Conservation (phyloP, 2,888 invertebrate species). For the Nesidiocoris tenuis region DNA sequence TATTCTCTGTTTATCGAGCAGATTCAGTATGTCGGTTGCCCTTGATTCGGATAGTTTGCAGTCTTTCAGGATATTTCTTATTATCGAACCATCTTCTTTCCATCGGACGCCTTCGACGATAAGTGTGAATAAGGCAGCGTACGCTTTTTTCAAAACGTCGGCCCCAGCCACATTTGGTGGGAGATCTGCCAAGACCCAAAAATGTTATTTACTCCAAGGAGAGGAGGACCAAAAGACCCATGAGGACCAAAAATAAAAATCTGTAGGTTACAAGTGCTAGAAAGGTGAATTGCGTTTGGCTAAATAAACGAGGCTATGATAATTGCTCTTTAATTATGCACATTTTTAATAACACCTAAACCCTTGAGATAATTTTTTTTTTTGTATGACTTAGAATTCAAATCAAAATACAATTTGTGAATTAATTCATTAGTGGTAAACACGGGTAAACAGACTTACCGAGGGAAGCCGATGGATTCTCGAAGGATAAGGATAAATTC, state of each 20-base stretch:
- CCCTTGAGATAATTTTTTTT: no score
- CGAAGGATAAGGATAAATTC: constrained; percentile 15
- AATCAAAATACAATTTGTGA: no score
- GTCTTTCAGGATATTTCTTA: constrained; percentile 21
- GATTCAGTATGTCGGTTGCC: constrained; percentile 34
- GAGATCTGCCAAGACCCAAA: constrained; percentile 22
- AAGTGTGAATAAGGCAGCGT: constrained; percentile 40
- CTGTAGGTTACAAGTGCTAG: no score
- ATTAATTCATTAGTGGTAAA: no score
- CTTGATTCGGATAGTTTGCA: constrained; percentile 28
- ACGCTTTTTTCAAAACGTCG: constrained; percentile 44
- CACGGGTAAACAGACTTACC: constrained; percentile 25
- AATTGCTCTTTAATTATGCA: no score
- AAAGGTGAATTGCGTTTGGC: no score
- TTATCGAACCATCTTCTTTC: constrained; percentile 33
- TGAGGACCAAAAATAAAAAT: no score
- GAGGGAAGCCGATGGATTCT: constrained; percentile 17
- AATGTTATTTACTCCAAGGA: background rate
- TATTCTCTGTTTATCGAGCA: constrained; percentile 24
- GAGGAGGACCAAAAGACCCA: no score
- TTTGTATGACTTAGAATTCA: no score
- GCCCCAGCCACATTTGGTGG: constrained; percentile 15
- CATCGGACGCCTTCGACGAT: constrained; percentile 42
- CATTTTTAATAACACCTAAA: no score
- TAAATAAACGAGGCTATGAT: no score